phyloP scores from a whole-genome alignment of 2,888 invertebrate genomes.

The Atherix ibis region DNA sequence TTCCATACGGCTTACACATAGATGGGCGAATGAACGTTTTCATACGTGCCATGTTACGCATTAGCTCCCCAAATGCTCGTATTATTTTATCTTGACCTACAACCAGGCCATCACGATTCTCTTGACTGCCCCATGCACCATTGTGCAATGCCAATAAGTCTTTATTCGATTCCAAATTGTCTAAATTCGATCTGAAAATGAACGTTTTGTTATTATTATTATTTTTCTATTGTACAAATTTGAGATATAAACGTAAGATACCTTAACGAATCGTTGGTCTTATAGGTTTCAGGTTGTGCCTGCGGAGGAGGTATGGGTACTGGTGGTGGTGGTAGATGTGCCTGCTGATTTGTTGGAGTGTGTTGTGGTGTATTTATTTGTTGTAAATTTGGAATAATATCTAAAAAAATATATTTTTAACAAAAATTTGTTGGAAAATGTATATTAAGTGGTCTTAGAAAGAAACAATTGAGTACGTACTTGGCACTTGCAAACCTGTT shows the following conservation, averaged over 20 bases:
- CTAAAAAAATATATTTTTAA: too few species aligned
- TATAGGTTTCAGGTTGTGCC: too few species aligned
- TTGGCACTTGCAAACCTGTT: too few species aligned
- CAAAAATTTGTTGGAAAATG: too few species aligned
- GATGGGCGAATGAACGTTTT: conserved; percentile 75
- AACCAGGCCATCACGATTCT: conserved; percentile 25
- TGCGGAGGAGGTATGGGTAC: too few species aligned
- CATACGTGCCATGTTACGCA: conserved; percentile 79
- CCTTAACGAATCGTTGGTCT: conserved; percentile 5
- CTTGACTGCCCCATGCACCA: conserved; percentile 42
- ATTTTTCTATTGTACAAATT: neutral
- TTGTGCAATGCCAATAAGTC: conserved; percentile 51
- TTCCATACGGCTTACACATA: conserved; percentile 82
- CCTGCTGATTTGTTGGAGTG: conserved; percentile 16
- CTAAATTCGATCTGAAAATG: conserved; percentile 26
- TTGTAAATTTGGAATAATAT: conserved; percentile 6
- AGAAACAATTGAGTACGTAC: too few species aligned
- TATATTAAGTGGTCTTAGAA: too few species aligned
- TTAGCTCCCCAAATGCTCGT: conserved; percentile 68
- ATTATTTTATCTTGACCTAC: conserved; percentile 74
- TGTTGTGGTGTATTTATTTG: conserved; percentile 14
- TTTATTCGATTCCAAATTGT: conserved; percentile 37
- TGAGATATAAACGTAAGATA: neutral
- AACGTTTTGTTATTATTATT: neutral
- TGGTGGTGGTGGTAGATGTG: conserved; percentile 12